Evolutionary conservation across 2,113 vertebrate species (phyloP).

Genomic region (Fukomys damarensis): DNA sequence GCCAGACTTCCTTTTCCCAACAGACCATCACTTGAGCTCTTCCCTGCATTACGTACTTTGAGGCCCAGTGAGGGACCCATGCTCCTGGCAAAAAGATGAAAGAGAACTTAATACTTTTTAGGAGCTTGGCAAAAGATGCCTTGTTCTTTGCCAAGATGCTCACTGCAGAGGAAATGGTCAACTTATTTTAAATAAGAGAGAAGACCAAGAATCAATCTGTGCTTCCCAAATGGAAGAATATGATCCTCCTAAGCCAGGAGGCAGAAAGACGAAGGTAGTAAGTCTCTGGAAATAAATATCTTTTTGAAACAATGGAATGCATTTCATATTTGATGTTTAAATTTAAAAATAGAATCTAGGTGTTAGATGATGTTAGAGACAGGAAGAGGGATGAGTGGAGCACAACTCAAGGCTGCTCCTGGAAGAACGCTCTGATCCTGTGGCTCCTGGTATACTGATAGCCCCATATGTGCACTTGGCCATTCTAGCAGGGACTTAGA

Average conservation of each 20-base stretch:
- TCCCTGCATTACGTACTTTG: background rate
- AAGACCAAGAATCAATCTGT: background rate
- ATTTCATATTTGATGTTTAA: background rate
- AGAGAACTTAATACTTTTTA: background rate
- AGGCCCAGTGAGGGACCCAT: background rate
- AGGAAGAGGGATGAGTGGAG: background rate
- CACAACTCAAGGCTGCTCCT: accelerated
- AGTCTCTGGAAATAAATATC: background rate
- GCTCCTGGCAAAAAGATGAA: background rate
- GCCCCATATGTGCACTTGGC: background rate
- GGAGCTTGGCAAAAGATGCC: background rate
- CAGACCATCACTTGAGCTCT: background rate
- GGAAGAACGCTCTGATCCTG: background rate
- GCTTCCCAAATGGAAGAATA: background rate
- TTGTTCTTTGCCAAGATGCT: background rate
- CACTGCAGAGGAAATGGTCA: background rate
- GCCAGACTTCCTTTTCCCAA: background rate
- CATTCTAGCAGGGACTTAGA: background rate
- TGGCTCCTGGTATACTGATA: background rate
- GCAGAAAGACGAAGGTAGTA: background rate
- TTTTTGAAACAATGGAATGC: background rate
- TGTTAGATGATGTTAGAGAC: background rate
- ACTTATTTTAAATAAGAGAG: background rate
- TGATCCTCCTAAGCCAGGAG: background rate
- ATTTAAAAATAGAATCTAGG: background rate